Evolutionary conservation across 37 sponge, comb jelly and placozoan genomes (phyloP).

Genomic region (Beroe forskalii): DNA sequence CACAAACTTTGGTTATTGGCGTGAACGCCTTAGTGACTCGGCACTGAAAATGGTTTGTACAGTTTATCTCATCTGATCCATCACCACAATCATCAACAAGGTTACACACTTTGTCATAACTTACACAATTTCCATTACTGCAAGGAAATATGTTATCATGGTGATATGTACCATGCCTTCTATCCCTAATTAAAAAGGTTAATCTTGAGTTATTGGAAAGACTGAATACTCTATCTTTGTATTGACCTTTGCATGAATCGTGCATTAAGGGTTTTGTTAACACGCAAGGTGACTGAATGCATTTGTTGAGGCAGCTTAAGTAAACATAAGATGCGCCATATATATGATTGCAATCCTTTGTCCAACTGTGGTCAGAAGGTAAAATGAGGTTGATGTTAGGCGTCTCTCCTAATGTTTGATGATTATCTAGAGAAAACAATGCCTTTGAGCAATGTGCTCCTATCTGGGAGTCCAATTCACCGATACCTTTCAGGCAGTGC

Average conservation of each 20-base stretch:
- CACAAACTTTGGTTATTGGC: neutral
- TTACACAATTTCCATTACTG: neutral
- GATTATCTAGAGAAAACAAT: neutral
- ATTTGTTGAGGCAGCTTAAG: neutral
- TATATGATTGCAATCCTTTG: neutral
- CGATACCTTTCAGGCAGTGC: neutral
- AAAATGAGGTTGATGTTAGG: neutral
- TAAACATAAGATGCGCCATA: neutral
- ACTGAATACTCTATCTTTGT: neutral
- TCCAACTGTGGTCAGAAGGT: neutral
- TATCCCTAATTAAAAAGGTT: neutral
- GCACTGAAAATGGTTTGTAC: neutral
- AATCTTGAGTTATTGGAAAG: neutral
- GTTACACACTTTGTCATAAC: neutral
- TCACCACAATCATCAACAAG: neutral
- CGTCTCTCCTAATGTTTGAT: neutral
- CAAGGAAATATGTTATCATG: neutral
- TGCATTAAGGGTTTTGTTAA: neutral
- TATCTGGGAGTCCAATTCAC: neutral
- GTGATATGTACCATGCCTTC: neutral
- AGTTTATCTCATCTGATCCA: neutral
- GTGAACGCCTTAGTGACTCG: neutral
- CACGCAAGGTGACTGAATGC: neutral
- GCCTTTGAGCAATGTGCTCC: neutral
- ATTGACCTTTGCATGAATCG: neutral